phyloP scores from a whole-genome alignment of 2,888 invertebrate species.

The Phengaris alcon region DNA sequence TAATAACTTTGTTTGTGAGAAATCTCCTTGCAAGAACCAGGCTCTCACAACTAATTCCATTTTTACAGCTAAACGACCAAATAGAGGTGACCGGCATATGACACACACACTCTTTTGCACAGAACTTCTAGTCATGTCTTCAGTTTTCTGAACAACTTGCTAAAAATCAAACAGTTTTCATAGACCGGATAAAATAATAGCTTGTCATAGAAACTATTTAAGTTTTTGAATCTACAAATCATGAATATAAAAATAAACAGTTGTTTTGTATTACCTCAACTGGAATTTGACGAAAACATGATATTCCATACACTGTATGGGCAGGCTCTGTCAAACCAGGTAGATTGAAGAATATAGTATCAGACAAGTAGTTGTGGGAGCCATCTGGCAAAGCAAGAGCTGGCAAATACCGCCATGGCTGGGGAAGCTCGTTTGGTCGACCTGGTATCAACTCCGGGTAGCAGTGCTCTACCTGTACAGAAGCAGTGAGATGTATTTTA shows the following conservation, averaged over 20 bases:
- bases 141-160: constrained; percentile 94
- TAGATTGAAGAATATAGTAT: constrained; percentile 97
- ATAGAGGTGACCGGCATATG: constrained; percentile 92
- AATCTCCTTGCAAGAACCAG: constrained; percentile 97
- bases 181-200: background rate
- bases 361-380: constrained; percentile 96
- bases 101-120: constrained; percentile 99
- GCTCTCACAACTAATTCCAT: constrained; percentile 97
- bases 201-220: background rate
- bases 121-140: constrained; percentile 97
- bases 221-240: too few species aligned
- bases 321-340: constrained; percentile 91
- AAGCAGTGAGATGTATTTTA: background rate
- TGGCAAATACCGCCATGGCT: constrained; percentile 97
- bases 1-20: constrained; percentile 90
- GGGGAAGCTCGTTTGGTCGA: constrained; percentile 89
- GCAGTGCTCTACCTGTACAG: constrained; percentile 89
- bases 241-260: too few species aligned
- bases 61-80: constrained; percentile 96
- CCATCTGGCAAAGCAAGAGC: constrained; percentile 98
- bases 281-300: constrained; percentile 98
- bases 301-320: constrained; percentile 95
- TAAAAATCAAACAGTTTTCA: constrained; percentile 55
- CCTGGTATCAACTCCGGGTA: constrained; percentile 92
- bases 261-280: constrained; percentile 83